A percentile compares a stretch with the other conserved stretches of the same genome.
These are phyloP conservation scores for Lucifuga dentata DNA, from an alignment of 2,113 vertebrate genomes.

Conservation along the genomic window DNA sequence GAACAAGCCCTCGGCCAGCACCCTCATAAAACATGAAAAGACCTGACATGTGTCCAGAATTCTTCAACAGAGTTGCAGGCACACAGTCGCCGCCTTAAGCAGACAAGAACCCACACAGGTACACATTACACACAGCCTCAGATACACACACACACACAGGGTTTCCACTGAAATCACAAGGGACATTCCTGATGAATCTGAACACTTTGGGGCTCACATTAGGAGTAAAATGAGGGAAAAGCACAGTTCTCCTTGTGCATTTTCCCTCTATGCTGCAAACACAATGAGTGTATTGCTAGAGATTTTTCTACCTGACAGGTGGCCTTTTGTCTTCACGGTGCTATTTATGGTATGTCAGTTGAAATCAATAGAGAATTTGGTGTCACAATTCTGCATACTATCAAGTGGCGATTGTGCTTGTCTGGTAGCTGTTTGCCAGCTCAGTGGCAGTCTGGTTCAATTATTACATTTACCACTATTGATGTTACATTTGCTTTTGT, in stretches of 20 bases:
- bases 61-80: conserved; percentile 33
- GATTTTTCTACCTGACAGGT: conserved; percentile 56
- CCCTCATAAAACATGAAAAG: conserved; percentile 78
- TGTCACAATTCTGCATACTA: conserved; percentile 50
- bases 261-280: conserved; percentile 7
- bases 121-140: too few species aligned
- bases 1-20: conserved; percentile 70
- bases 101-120: conserved; percentile 36
- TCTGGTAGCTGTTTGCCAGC: conserved; percentile 46
- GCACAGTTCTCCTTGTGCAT: conserved; percentile 15
- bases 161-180: conserved; percentile 20
- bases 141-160: conserved; percentile 3
- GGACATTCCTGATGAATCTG: conserved; percentile 4
- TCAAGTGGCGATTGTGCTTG: conserved; percentile 42
- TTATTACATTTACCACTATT: conserved; percentile 39
- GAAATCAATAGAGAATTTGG: conserved; percentile 50
- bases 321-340: conserved; percentile 36
- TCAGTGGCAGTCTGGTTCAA: conserved; percentile 44
- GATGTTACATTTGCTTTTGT: conserved; percentile 30
- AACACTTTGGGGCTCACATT: neutral
- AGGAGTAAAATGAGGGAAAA: conserved; percentile 25
- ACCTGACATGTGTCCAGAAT: conserved; percentile 69
- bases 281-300: conserved; percentile 47
- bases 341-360: conserved; percentile 22
- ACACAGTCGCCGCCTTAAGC: conserved; percentile 23